Percentiles rank a stretch among this genome's conserved stretches.
These are phyloP conservation scores for Gonocerus acuteangulatus DNA, from an alignment of 2,888 invertebrate genomes.

Conservation along the genomic window DNA sequence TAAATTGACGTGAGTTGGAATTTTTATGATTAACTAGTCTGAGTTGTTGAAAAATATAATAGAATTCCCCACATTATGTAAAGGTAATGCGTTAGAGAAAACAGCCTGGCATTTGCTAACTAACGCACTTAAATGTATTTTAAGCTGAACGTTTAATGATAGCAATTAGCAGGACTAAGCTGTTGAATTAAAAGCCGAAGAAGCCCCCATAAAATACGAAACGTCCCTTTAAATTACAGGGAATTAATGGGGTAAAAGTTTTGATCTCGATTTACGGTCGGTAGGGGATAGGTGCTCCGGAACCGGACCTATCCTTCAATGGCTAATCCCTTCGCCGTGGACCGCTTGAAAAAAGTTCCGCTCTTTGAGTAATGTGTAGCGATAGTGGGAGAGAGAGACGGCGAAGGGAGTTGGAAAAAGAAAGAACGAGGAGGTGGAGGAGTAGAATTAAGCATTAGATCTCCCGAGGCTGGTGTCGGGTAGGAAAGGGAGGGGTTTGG, in stretches of 20 bases:
- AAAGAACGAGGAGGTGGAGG: slow-evolving; percentile 22
- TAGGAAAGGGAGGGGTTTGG: background rate
- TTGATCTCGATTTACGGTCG: slow-evolving; percentile 37
- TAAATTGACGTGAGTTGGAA: no score
- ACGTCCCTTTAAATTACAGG: slow-evolving; percentile 35
- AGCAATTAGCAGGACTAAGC: slow-evolving; percentile 35
- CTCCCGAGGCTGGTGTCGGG: background rate
- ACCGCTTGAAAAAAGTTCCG: slow-evolving; percentile 22
- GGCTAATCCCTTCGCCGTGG: slow-evolving; percentile 31
- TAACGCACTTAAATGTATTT: slow-evolving; percentile 22
- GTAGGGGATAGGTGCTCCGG: slow-evolving; percentile 25
- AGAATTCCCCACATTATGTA: no score
- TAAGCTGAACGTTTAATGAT: slow-evolving; percentile 30
- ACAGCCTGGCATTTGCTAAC: background rate
- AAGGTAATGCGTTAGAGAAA: background rate
- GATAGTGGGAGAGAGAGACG: slow-evolving; percentile 32
- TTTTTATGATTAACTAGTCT: no score
- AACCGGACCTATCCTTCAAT: slow-evolving; percentile 35
- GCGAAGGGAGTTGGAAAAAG: slow-evolving; percentile 23
- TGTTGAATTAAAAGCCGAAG: slow-evolving; percentile 34
- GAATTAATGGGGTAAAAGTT: slow-evolving; percentile 36
- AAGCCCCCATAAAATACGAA: slow-evolving; percentile 35
- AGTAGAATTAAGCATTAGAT: slow-evolving; percentile 34
- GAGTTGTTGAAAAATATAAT: no score
- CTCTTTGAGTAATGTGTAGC: slow-evolving; percentile 36